Conservation (phyloP, 2,113 vertebrate species). For the Macquaria australasica region DNA sequence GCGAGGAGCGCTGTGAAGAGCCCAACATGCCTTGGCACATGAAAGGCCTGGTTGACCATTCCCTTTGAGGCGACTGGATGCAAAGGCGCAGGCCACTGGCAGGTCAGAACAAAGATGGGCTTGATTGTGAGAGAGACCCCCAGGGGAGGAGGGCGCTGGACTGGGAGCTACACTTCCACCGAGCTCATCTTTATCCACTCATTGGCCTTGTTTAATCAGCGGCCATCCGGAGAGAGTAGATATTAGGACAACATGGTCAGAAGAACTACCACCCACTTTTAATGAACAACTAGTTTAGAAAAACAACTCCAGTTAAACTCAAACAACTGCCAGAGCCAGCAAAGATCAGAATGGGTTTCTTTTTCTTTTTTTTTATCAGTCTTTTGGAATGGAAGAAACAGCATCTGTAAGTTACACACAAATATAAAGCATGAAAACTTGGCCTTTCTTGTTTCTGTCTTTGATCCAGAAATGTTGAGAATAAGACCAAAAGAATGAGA, state of each 20-base stretch:
- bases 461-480: slow-evolving; percentile 79
- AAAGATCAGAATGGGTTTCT: slow-evolving; percentile 62
- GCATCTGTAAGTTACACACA: slow-evolving; percentile 78
- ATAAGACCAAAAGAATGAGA: slow-evolving; percentile 72
- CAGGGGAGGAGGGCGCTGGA: slow-evolving; percentile 33
- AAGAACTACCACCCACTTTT: slow-evolving; percentile 54
- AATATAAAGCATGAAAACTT: slow-evolving; percentile 73
- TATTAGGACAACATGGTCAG: slow-evolving; percentile 57
- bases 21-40: slow-evolving; percentile 69
- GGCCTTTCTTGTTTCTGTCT: slow-evolving; percentile 74
- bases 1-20: slow-evolving; percentile 48
- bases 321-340: slow-evolving; percentile 60
- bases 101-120: slow-evolving; percentile 79
- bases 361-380: slow-evolving; percentile 60
- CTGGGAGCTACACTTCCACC: slow-evolving; percentile 52
- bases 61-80: slow-evolving; percentile 82
- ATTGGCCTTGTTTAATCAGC: slow-evolving; percentile 71
- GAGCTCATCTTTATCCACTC: slow-evolving; percentile 57
- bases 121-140: slow-evolving; percentile 68
- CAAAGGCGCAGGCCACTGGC: slow-evolving; percentile 72
- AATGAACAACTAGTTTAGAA: slow-evolving; percentile 59
- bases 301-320: slow-evolving; percentile 62
- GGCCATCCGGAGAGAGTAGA: slow-evolving; percentile 48
- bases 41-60: slow-evolving; percentile 83
- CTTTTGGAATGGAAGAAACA: slow-evolving; percentile 75